Conservation (phyloP, 2,797 vertebrate species). For the Enteromius fasciolatus region DNA sequence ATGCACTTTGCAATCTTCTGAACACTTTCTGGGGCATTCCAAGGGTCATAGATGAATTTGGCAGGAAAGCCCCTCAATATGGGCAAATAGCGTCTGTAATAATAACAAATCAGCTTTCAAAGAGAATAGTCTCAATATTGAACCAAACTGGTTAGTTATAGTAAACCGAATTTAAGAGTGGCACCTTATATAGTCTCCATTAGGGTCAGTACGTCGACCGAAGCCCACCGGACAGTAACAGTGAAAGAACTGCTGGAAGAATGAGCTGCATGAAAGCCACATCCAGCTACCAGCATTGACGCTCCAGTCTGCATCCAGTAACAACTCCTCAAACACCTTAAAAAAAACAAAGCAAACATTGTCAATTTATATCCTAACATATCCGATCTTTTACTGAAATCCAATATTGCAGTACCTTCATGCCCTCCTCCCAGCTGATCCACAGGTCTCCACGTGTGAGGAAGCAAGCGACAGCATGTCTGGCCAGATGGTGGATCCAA, state of each 20-base stretch:
- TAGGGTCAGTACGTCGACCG: constrained; percentile 90
- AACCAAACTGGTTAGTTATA: not conserved
- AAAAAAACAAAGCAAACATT: constrained; percentile 41
- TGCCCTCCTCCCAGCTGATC: constrained; percentile 98
- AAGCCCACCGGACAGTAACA: constrained; percentile 96
- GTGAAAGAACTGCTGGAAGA: constrained; percentile 97
- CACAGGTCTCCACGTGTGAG: constrained; percentile 94
- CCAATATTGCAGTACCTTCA: constrained; percentile 81
- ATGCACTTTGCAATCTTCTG: constrained; percentile 92
- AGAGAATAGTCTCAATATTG: not conserved
- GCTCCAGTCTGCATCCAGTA: constrained; percentile 96
- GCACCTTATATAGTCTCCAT: constrained; percentile 93
- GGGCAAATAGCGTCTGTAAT: constrained; percentile 87
- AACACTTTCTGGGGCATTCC: constrained; percentile 92
- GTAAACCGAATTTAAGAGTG: not conserved
- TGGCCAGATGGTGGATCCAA: constrained; percentile 94
- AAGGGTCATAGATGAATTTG: constrained; percentile 95
- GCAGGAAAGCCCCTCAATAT: constrained; percentile 89
- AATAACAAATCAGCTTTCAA: not conserved
- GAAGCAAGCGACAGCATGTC: constrained; percentile 92
- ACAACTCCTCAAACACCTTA: constrained; percentile 93
- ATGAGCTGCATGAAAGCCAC: constrained; percentile 96
- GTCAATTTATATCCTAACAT: not conserved
- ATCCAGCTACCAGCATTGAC: constrained; percentile 98
- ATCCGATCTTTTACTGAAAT: not conserved